phyloP scores from a whole-genome alignment of 1,140 invertebrate species.

The Oscheius sp. region DNA sequence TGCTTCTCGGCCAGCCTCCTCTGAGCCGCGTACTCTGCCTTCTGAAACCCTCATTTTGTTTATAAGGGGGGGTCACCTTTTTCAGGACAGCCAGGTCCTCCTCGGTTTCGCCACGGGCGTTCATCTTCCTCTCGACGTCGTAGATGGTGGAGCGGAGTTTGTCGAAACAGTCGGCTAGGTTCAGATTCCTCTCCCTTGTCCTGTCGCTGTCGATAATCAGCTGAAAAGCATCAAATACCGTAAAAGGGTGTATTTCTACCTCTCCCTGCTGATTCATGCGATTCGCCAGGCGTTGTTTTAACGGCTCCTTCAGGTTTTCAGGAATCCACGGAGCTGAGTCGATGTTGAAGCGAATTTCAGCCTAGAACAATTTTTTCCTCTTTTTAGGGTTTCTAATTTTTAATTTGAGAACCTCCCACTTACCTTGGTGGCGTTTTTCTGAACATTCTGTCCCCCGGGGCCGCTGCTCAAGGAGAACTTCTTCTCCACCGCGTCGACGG shows the following conservation, averaged over 20 bases:
- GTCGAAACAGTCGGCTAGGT: conserved; percentile 33
- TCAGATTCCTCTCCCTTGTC: conserved; percentile 28
- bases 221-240: neutral
- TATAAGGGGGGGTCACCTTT: neutral
- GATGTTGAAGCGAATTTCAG: conserved; percentile 31
- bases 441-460: conserved; percentile 32
- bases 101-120: conserved; percentile 3
- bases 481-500: conserved; percentile 20
- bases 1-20: conserved; percentile 20
- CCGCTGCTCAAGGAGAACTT: conserved; percentile 14
- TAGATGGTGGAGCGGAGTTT: conserved; percentile 28
- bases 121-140: conserved; percentile 4
- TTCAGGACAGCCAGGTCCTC: conserved; percentile 5
- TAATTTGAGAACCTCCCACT: neutral
- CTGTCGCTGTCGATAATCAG: conserved; percentile 32
- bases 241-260: conserved; percentile 11
- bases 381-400: neutral
- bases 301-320: neutral
- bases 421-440: conserved; percentile 34
- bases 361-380: neutral
- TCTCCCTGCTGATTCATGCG: conserved; percentile 30
- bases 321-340: conserved; percentile 7
- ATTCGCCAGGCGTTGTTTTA: conserved; percentile 17
- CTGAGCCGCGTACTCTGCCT: conserved; percentile 20
- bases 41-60: neutral